These are phyloP conservation scores for Meandrina meandrites DNA, from an alignment of 92 coral and sea anemone species.

Conservation along the genomic window DNA sequence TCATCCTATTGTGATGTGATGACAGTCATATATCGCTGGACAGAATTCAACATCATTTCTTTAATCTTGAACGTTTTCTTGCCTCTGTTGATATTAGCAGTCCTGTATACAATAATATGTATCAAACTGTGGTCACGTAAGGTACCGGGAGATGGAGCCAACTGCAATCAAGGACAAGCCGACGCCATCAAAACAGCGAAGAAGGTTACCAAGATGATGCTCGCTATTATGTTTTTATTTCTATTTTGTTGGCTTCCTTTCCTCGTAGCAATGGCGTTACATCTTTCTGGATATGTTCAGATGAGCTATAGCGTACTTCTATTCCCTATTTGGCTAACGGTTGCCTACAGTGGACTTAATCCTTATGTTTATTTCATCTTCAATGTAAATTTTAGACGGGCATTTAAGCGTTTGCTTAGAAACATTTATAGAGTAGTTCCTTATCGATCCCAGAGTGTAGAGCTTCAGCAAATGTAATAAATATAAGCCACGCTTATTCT, in stretches of 20 bases:
- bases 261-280: neutral
- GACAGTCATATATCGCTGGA: neutral
- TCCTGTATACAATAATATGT: neutral
- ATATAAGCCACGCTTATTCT: neutral
- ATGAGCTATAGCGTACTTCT: too few species aligned
- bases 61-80: neutral
- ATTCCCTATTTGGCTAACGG: neutral
- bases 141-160: constrained; percentile 37
- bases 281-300: neutral
- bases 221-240: constrained; percentile 1
- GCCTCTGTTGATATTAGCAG: neutral
- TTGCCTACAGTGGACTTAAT: neutral
- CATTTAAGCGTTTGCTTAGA: neutral
- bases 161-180: constrained; percentile 10
- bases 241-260: constrained; percentile 15
- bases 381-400: neutral
- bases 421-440: neutral
- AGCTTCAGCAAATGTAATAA: neutral
- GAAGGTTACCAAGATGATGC: constrained; percentile 23
- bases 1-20: neutral
- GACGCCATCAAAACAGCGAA: constrained; percentile 30
- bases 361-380: neutral
- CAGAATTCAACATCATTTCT: neutral
- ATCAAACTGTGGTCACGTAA: constrained; percentile 3
- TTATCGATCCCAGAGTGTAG: neutral